These are phyloP conservation scores for Lysandra coridon DNA, from an alignment of 2,888 invertebrate genomes.

Conservation along the genomic window DNA sequence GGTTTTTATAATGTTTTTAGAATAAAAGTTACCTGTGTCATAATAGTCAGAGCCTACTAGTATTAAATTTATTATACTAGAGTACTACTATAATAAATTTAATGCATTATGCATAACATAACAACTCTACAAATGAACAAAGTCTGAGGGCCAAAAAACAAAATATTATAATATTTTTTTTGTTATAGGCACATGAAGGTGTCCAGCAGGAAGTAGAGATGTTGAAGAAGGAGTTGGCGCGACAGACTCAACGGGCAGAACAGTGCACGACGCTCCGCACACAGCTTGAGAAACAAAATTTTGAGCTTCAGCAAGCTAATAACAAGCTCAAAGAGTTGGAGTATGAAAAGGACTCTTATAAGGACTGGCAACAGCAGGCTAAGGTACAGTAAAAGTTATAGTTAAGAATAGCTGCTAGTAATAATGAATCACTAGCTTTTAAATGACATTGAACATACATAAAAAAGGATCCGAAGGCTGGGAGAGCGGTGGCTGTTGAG, in stretches of 20 bases:
- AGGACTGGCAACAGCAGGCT: slow-evolving; percentile 75
- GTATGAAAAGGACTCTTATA: slow-evolving; percentile 72
- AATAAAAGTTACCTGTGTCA: too few relatives aligned
- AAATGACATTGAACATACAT: too few relatives aligned
- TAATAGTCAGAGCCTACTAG: too few relatives aligned
- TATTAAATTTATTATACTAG: too few relatives aligned
- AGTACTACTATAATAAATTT: too few relatives aligned
- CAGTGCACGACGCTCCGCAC: slow-evolving; percentile 59
- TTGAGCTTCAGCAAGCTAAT: slow-evolving; percentile 65
- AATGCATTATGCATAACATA: too few relatives aligned
- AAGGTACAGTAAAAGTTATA: slow-evolving; percentile 53
- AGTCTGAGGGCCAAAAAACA: not conserved
- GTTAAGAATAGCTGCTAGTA: not conserved
- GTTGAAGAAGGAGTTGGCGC: slow-evolving; percentile 61
- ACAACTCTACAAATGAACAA: too few relatives aligned
- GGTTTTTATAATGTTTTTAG: too few relatives aligned
- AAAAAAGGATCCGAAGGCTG: too few relatives aligned
- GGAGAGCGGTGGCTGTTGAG: too few relatives aligned
- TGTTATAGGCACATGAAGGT: slow-evolving; percentile 69
- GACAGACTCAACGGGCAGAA: slow-evolving; percentile 62
- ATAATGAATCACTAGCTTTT: not conserved
- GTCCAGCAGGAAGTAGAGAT: slow-evolving; percentile 80
- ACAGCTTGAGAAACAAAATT: slow-evolving; percentile 68
- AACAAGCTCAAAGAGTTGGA: slow-evolving; percentile 69
- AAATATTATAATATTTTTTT: not conserved